These are phyloP conservation scores for Tenebrosternarchus preto DNA, from an alignment of 2,113 vertebrate species.

Conservation along the genomic window DNA sequence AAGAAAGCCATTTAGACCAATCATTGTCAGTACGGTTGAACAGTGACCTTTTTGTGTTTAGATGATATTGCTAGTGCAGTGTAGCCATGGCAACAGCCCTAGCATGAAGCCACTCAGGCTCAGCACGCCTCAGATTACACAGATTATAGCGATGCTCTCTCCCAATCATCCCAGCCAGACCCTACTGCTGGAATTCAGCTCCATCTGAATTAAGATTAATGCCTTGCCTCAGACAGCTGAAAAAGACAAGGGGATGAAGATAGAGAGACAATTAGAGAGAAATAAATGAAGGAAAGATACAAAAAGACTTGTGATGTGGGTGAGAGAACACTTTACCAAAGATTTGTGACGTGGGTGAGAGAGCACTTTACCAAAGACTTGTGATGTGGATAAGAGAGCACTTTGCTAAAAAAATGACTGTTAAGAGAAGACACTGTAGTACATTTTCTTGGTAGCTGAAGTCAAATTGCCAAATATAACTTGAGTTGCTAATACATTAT, in stretches of 20 bases:
- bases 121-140: conserved; percentile 37
- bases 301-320: neutral
- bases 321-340: neutral
- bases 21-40: neutral
- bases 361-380: neutral
- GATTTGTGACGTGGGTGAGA: neutral
- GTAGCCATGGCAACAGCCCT: conserved; percentile 41
- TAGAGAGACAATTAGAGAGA: neutral
- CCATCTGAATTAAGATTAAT: conserved; percentile 43
- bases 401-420: neutral
- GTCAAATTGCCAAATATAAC: neutral
- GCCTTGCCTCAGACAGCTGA: neutral
- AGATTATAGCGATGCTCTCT: conserved; percentile 34
- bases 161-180: conserved; percentile 28
- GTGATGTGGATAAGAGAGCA: neutral
- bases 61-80: neutral
- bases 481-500: neutral
- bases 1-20: neutral
- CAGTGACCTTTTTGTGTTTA: conserved; percentile 46
- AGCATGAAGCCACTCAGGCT: conserved; percentile 36
- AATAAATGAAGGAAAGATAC: neutral
- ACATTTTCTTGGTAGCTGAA: neutral
- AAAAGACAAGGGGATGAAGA: neutral
- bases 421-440: neutral
- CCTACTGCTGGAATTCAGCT: conserved; percentile 35